A percentile compares a stretch with the other conserved stretches of the same genome.
These are phyloP conservation scores for Xenotilapia leptura DNA, from an alignment of 2,113 vertebrate species.

Conservation along the genomic window DNA sequence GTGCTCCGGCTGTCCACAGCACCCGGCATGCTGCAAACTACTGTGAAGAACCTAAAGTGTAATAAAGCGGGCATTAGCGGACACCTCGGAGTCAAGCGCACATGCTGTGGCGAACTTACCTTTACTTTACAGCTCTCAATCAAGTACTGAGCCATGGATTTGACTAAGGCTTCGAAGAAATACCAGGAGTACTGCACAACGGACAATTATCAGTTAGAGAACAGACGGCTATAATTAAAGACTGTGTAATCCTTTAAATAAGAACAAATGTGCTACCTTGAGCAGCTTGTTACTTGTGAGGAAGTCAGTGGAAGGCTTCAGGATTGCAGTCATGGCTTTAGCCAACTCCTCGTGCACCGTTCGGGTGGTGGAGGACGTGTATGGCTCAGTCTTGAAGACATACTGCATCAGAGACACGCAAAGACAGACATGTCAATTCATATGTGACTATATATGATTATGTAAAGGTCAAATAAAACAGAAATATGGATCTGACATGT, in stretches of 20 bases:
- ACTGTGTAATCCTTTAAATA: neutral
- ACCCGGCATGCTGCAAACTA: neutral
- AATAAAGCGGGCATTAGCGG: neutral
- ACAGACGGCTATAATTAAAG: neutral
- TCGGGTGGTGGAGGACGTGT: slow-evolving; percentile 78
- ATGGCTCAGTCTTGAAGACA: slow-evolving; percentile 89
- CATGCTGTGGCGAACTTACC: slow-evolving; percentile 60
- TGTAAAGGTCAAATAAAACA: neutral
- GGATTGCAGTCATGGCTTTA: slow-evolving; percentile 94
- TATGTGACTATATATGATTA: neutral
- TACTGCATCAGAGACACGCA: slow-evolving; percentile 71
- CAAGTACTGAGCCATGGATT: slow-evolving; percentile 97
- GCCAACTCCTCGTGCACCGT: slow-evolving; percentile 91
- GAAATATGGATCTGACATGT: neutral
- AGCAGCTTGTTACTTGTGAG: slow-evolving; percentile 97
- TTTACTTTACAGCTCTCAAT: slow-evolving; percentile 92
- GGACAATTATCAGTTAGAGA: slow-evolving; percentile 24
- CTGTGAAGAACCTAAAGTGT: neutral
- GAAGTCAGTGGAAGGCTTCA: slow-evolving; percentile 97
- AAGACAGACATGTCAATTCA: neutral
- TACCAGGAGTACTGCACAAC: slow-evolving; percentile 93
- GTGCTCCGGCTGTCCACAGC: slow-evolving; percentile 30
- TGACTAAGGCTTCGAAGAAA: slow-evolving; percentile 97
- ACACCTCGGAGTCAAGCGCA: neutral
- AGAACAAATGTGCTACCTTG: slow-evolving; percentile 75